Conservation (phyloP, 2,113 vertebrate species). For the Bagarius yarrelli region DNA sequence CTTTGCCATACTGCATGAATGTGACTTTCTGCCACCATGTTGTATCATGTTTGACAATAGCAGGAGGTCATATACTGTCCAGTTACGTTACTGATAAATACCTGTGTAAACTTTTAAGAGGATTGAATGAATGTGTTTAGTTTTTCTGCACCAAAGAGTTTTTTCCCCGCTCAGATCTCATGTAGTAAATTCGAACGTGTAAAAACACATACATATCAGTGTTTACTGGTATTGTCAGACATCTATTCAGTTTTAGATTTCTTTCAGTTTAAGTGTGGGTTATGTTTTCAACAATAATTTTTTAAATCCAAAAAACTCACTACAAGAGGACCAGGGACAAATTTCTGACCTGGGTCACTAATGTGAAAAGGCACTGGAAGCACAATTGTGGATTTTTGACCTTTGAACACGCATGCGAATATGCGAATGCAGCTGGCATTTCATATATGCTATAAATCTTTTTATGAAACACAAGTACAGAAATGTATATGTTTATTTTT, state of each 20-base stretch:
- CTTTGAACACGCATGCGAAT: conserved; percentile 24
- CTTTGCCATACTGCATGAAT: conserved; percentile 21
- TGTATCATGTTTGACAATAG: conserved; percentile 30
- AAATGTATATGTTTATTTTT: conserved; percentile 41
- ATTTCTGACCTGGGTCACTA: conserved; percentile 27
- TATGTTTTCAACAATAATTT: conserved; percentile 4
- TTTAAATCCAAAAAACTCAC: neutral
- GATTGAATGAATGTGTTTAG: conserved; percentile 22
- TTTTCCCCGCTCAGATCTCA: neutral
- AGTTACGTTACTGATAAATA: conserved; percentile 24
- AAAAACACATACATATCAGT: neutral
- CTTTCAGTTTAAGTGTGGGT: neutral
- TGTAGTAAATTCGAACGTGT: conserved; percentile 7
- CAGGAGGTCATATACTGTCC: conserved; percentile 24
- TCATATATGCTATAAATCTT: conserved; percentile 45
- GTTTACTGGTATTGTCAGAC: conserved; percentile 10
- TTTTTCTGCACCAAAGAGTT: conserved; percentile 53
- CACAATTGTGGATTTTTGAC: conserved; percentile 45
- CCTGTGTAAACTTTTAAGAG: conserved; percentile 16
- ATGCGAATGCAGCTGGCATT: conserved; percentile 70
- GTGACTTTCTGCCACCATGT: conserved; percentile 18
- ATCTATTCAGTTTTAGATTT: neutral
- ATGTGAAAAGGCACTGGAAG: conserved; percentile 53
- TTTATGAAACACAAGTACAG: conserved; percentile 36
- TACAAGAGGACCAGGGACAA: conserved; percentile 8